Base-by-base conservation (phyloP, 2,797 vertebrate species). In the Florisuga fusca region DNA sequence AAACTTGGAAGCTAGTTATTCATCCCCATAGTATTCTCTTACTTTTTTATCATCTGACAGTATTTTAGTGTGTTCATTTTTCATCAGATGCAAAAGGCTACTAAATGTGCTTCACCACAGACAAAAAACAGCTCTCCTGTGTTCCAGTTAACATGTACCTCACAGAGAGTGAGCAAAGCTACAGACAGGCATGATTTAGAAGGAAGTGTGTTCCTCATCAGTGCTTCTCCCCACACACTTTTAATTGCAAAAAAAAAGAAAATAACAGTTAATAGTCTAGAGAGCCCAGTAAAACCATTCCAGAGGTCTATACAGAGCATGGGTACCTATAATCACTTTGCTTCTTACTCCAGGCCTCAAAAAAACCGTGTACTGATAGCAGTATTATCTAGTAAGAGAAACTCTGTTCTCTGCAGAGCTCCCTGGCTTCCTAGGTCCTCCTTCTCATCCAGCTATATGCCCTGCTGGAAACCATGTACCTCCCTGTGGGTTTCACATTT, bases 401-500 rank as follows among this genome's bases (percentile, higher is more conserved):
- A 84, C 90, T 29, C 33, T 54, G 50, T 50, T 79, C 23, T 63
- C 31, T 92, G 61, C 50, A 26, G 33, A 87, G 18, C 38, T 76
- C 27, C 22, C 20, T 77, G 57, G 27, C 15, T 84, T 64, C 67
- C 26, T 6, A 61, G 59, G n/a, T 36, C 26, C 38, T 77, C 21
- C 43, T 59, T 66, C 3, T 8, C 58, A 25, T 31, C 51, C 13
- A 7, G 9, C 36, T 59, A 14, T 26, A 53, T 77, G 61, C 45
- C 63, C 31, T 12, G 16, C 14, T 61, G 83, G 73, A 64, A 53
- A 33, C 45, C 4, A 0, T 6, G n/a, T 82, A 33, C 53, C 14
- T 62, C 54, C 1, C 54, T 16, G n/a, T 21, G 61, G n/a, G n/a
- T 72, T 41, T 54, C 3, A 0, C 1, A 0, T 58, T 77, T 41